Evolutionary conservation across 2,888 invertebrate genomes (phyloP).

Genomic region (Noctua pronuba): DNA sequence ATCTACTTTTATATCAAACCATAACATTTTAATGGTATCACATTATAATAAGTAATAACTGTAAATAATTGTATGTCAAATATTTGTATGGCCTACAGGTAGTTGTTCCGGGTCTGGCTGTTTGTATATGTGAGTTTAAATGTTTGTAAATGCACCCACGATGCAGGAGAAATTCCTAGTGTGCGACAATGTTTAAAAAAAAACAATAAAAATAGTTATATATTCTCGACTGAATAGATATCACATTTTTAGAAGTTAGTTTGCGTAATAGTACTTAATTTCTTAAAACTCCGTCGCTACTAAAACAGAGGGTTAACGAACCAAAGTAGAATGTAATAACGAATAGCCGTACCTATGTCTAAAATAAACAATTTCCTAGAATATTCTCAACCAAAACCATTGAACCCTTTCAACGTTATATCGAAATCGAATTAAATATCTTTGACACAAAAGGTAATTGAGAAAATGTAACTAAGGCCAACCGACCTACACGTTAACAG

Average conservation of each 20-base stretch:
- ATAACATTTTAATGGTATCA: conserved; percentile 1
- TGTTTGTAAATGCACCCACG: too few relatives aligned
- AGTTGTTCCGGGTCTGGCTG: too few relatives aligned
- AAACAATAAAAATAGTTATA: too few relatives aligned
- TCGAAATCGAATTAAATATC: not conserved
- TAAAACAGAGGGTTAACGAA: not conserved
- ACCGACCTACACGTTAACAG: conserved; percentile 31
- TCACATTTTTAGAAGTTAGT: not conserved
- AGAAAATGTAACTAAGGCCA: conserved; percentile 20
- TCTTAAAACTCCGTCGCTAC: not conserved
- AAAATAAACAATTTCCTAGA: not conserved
- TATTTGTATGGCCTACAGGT: too few relatives aligned
- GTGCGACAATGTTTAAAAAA: too few relatives aligned
- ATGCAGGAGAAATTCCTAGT: too few relatives aligned
- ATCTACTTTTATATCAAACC: conserved; percentile 14
- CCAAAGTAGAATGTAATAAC: not conserved
- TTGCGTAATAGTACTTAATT: not conserved
- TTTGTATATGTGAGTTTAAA: too few relatives aligned
- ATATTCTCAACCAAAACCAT: not conserved
- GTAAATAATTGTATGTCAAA: too few relatives aligned
- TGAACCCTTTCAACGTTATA: not conserved
- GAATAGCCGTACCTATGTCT: not conserved
- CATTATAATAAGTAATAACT: not conserved
- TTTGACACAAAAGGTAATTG: conserved; percentile 18
- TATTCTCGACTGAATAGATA: too few relatives aligned